Conservation (phyloP, 2,113 vertebrate species). For the Neogobius melanostomus region DNA sequence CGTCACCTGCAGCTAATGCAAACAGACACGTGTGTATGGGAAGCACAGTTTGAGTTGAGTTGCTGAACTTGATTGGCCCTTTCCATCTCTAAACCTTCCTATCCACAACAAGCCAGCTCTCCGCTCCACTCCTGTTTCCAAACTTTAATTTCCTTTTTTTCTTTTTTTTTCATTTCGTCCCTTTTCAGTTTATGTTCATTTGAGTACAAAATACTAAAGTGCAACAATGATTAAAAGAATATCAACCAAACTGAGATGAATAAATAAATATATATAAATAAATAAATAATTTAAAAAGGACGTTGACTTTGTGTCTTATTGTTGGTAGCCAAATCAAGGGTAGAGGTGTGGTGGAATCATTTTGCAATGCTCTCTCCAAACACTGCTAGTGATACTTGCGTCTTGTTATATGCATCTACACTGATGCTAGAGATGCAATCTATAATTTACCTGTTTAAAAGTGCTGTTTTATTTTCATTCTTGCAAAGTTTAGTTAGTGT, state of each 20-base stretch:
- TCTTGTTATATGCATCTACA: too few relatives aligned
- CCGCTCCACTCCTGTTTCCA: constrained; percentile 54
- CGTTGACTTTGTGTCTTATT: constrained; percentile 14
- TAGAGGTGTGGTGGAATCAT: background rate
- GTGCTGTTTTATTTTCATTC: too few relatives aligned
- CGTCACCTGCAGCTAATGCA: constrained; percentile 12
- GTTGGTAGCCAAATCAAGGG: background rate
- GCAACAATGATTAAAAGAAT: constrained; percentile 80
- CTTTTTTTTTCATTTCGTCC: constrained; percentile 14
- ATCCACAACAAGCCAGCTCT: constrained; percentile 51
- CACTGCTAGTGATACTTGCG: too few relatives aligned
- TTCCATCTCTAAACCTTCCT: constrained; percentile 12
- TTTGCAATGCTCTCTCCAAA: too few relatives aligned
- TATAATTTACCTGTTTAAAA: too few relatives aligned
- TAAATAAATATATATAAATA: constrained; percentile 84
- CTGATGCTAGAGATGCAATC: too few relatives aligned
- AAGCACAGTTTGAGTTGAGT: constrained; percentile 37
- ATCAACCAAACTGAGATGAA: constrained; percentile 85
- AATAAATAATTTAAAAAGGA: constrained; percentile 77
- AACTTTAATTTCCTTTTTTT: constrained; percentile 38
- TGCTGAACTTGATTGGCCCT: constrained; percentile 21
- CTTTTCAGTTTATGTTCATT: constrained; percentile 59
- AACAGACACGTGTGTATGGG: constrained; percentile 35
- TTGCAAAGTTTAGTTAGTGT: too few relatives aligned
- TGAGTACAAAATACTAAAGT: constrained; percentile 82